phyloP scores from a whole-genome alignment of 2,797 vertebrate genomes.

The Cynodonichthys magdalenae region DNA sequence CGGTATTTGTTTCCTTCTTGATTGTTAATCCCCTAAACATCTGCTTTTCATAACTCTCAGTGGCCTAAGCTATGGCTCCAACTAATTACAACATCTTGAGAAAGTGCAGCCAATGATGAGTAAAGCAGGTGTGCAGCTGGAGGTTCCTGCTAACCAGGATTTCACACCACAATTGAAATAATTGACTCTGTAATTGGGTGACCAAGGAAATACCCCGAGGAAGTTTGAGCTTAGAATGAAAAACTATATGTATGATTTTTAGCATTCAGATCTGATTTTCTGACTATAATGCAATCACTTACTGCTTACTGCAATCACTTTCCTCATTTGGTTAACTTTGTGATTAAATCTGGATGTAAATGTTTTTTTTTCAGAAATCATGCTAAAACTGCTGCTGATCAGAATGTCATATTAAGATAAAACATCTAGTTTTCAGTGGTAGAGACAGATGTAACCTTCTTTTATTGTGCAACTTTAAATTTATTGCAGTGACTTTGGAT shows the following conservation, averaged over 20 bases:
- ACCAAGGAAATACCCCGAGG: constrained; percentile 17
- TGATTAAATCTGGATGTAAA: not conserved
- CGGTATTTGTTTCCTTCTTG: constrained; percentile 41
- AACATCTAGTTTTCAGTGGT: no score
- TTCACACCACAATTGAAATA: constrained; percentile 36
- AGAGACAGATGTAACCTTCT: no score
- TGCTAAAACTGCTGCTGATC: no score
- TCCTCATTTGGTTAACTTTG: not conserved
- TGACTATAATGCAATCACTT: not conserved
- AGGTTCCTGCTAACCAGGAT: constrained; percentile 42
- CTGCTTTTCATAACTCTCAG: constrained; percentile 41
- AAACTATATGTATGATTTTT: not conserved
- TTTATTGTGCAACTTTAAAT: no score
- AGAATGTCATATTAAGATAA: no score
- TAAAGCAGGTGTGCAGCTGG: constrained; percentile 55
- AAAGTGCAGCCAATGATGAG: constrained; percentile 53
- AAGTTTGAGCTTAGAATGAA: constrained; percentile 8
- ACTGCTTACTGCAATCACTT: not conserved
- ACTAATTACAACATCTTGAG: constrained; percentile 66
- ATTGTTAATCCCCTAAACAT: constrained; percentile 49
- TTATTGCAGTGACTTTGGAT: no score
- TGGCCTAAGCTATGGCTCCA: constrained; percentile 34
- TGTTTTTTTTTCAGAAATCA: not conserved
- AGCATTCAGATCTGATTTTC: not conserved
- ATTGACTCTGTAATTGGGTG: constrained; percentile 50